These are phyloP conservation scores for Halichoerus grypus DNA, from an alignment of 2,113 vertebrate species.

Conservation along the genomic window DNA sequence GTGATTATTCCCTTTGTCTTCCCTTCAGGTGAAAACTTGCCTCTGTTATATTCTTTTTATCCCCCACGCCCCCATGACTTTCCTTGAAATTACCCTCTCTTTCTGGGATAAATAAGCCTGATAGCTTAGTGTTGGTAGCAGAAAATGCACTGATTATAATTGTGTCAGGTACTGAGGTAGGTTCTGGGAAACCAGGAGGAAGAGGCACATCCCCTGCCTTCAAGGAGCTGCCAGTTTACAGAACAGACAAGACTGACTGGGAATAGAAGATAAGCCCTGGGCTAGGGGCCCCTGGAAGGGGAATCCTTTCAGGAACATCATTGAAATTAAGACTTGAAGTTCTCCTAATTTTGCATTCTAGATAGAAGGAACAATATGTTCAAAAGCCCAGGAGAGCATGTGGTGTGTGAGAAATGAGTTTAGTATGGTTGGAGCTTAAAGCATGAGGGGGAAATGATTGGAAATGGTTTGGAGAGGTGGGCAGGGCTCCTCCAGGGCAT, in stretches of 20 bases:
- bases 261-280: not conserved
- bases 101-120: not conserved
- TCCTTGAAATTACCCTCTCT: not conserved
- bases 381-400: not conserved
- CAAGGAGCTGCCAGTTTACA: not conserved
- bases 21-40: not conserved
- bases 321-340: not conserved
- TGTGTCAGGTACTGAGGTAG: not conserved
- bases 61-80: not conserved
- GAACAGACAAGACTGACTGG: not conserved
- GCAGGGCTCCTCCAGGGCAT: not conserved
- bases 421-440: not conserved
- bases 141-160: not conserved
- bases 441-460: not conserved
- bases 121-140: not conserved
- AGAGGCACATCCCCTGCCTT: not conserved
- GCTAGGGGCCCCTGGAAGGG: not conserved
- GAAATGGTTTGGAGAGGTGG: not conserved
- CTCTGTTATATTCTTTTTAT: not conserved
- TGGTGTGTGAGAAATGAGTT: not conserved
- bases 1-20: not conserved
- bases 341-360: not conserved
- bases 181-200: not conserved
- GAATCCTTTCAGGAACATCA: not conserved
- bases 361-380: not conserved